A percentile compares a stretch with the other conserved stretches of the same genome.
Conservation (phyloP, 2,888 invertebrate genomes). For the Callinectes sapidus region DNA sequence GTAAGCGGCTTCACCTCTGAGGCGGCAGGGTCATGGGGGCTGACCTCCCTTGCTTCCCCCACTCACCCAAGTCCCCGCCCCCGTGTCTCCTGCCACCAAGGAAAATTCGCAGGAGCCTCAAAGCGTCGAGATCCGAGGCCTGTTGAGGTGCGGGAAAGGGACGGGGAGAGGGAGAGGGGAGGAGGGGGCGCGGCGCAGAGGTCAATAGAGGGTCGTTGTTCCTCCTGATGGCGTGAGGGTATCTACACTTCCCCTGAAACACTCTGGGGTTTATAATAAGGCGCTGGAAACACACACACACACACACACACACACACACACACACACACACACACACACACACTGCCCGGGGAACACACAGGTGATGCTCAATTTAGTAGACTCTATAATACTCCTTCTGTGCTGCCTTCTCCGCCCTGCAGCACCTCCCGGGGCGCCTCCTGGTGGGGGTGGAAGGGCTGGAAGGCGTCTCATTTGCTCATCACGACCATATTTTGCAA, state of each 20-base stretch:
- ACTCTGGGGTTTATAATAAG: neutral
- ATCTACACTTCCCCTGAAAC: neutral
- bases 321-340: neutral
- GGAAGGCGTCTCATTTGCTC: neutral
- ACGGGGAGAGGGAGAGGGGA: too few species aligned
- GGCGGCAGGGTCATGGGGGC: conserved; percentile 23
- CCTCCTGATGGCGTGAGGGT: neutral
- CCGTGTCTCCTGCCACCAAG: neutral
- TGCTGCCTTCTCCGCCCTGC: neutral
- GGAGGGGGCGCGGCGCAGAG: neutral
- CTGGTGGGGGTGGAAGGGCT: neutral
- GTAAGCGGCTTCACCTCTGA: conserved; percentile 2
- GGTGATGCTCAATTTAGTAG: neutral
- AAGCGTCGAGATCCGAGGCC: neutral
- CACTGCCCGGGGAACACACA: neutral
- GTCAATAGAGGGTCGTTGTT: neutral
- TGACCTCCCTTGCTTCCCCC: conserved; percentile 27
- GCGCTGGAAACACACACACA: neutral
- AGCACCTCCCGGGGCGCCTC: neutral
- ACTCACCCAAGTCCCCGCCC: neutral
- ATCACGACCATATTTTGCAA: too few species aligned
- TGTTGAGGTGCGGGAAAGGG: neutral
- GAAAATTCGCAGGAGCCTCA: neutral
- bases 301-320: neutral
- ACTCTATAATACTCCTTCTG: neutral